Base-by-base conservation (phyloP, 2,113 vertebrate species). In the Corvus moneduloides region DNA sequence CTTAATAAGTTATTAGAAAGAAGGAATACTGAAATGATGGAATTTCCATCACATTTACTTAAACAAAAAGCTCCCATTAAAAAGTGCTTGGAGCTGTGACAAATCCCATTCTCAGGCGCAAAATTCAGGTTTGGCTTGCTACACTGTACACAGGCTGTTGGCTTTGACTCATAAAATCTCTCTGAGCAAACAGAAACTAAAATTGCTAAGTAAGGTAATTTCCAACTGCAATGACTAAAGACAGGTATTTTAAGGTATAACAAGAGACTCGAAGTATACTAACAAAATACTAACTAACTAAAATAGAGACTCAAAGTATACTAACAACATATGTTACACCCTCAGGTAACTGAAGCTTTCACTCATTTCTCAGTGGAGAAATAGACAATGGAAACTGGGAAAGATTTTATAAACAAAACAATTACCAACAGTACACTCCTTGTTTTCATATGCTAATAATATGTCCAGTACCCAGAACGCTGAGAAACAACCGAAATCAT, bases 171-270 rank as follows among this genome's bases (percentile, higher is more conserved):
- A 95, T 30, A 43, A 73, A 90, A 93, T 67, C 71, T 72, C 73
- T 86, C 64, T 69, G 62, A 95, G 89, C 73, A 97, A 95, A 90
- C 15, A 94, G 82, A 93, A 96, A 90, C 90, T 78, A 43, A 90
- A 91, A 94, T 63, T 93, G 90, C 92, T 68, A 95, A 88, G 79
- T 84, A 90, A 94, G 72, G 68, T 83, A 86, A 90, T 95, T 96
- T 93, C 85, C 90, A 96, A 67, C 66, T 58, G 62, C 0, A 0
- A 30, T 90, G 67, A 96, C 71, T 88, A 92, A 93, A 95, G 85
- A 87, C 3, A 68, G 0, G 6, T 44, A 69, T 80, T 95, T 79
- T 66, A 66, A 35, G 46, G 46, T 74, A 77, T 56, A 90, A 86
- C 66, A 81, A 90, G 10, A 78, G 79, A 74, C 68, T 90, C 28